These are phyloP conservation scores for Tanytarsus gracilentus DNA, from an alignment of 2,888 invertebrate species.

Conservation along the genomic window DNA sequence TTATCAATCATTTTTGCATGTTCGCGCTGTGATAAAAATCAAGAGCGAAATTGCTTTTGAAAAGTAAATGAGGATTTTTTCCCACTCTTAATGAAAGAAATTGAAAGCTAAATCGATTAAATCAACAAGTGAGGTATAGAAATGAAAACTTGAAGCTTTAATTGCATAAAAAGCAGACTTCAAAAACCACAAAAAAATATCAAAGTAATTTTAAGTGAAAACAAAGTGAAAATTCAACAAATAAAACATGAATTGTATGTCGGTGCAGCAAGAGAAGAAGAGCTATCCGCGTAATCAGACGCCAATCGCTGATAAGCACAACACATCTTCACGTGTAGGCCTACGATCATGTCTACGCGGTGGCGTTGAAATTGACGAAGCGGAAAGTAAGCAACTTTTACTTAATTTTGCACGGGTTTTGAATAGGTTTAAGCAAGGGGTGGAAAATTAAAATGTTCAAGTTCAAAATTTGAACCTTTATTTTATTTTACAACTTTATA, in stretches of 20 bases:
- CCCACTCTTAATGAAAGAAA: no score
- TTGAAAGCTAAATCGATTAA: conserved; percentile 5
- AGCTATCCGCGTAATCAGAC: conserved; percentile 17
- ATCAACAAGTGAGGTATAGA: not conserved
- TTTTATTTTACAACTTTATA: no score
- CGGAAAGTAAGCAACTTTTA: conserved; percentile 29
- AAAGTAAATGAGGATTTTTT: no score
- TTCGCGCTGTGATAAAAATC: no score
- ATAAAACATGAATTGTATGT: conserved; percentile 27
- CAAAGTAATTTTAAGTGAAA: conserved; percentile 8
- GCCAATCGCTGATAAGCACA: conserved; percentile 21
- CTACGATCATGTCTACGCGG: conserved; percentile 23
- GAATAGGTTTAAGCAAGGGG: no score
- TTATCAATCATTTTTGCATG: no score
- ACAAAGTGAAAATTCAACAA: not conserved
- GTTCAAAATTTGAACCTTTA: no score
- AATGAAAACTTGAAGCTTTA: conserved; percentile 9
- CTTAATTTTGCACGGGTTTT: no score
- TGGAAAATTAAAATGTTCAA: no score
- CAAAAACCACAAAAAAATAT: not conserved
- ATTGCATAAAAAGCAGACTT: not conserved
- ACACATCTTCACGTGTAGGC: conserved; percentile 21
- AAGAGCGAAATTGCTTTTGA: no score
- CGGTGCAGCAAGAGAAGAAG: conserved; percentile 26
- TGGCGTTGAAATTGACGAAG: conserved; percentile 25